Conservation (phyloP, 2,797 vertebrate genomes). For the Chelonia mydas region DNA sequence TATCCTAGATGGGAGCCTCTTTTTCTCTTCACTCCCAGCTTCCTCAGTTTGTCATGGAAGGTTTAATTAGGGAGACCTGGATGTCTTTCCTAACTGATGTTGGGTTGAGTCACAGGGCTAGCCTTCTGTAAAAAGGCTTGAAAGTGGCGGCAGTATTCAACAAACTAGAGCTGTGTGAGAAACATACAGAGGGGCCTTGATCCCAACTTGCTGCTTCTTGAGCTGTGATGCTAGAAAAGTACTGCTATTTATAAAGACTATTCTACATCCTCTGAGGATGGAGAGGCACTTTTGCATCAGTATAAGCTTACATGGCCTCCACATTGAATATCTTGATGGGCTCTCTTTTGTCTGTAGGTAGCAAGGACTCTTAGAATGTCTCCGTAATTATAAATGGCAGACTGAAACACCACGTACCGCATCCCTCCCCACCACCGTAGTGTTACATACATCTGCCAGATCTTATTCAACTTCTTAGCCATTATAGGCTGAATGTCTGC, state of each 20-base stretch:
- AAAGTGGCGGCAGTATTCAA: neutral
- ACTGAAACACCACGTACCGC: rapidly evolving
- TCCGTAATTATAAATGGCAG: neutral
- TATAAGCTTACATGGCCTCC: neutral
- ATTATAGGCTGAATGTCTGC: neutral
- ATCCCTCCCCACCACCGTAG: rapidly evolving
- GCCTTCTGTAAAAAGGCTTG: neutral
- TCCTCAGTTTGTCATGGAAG: neutral
- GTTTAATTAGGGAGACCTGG: neutral
- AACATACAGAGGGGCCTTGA: neutral
- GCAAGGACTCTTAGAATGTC: neutral
- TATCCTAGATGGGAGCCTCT: neutral
- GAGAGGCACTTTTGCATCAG: neutral
- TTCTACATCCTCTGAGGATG: neutral
- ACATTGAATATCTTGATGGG: rapidly evolving
- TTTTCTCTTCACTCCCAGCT: neutral
- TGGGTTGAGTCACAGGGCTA: neutral
- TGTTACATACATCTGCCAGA: neutral
- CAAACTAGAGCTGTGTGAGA: neutral
- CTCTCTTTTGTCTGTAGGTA: neutral
- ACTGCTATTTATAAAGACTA: rapidly evolving
- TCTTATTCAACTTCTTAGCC: neutral
- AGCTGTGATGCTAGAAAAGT: neutral
- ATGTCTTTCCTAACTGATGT: too few relatives aligned
- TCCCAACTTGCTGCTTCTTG: neutral